Conservation (phyloP, 2,113 vertebrate species). For the Dromiciops gliroides region DNA sequence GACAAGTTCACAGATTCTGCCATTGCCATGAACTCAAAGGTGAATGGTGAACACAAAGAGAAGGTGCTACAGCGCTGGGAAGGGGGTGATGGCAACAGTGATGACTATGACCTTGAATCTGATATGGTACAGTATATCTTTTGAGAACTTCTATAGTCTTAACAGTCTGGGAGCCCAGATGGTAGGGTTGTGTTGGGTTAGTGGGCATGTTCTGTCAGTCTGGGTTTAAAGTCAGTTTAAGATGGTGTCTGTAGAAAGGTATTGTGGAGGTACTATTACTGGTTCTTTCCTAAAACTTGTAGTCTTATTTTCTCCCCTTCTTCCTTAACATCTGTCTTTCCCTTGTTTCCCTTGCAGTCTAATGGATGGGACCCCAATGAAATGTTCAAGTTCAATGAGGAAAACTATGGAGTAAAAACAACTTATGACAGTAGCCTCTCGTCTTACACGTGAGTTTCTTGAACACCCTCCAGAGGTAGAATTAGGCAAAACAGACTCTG, state of each 20-base stretch:
- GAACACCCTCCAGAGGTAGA: not conserved
- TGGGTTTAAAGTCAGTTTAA: not conserved
- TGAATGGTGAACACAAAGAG: conserved; percentile 94
- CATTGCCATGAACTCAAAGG: conserved; percentile 88
- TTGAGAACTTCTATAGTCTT: not conserved
- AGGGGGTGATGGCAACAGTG: conserved; percentile 92
- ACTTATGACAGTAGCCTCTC: conserved; percentile 95
- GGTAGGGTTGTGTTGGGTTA: not conserved
- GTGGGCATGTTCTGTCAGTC: not conserved
- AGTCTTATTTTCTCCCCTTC: not conserved
- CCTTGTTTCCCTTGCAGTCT: conserved; percentile 80
- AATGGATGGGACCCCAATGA: conserved; percentile 96
- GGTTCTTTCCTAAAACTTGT: not conserved
- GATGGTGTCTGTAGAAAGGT: not conserved
- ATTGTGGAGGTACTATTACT: not conserved
- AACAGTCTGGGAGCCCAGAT: not conserved
- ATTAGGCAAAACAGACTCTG: not conserved
- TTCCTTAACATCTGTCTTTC: not conserved
- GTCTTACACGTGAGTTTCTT: conserved; percentile 91
- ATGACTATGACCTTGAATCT: conserved; percentile 92
- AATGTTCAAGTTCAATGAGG: conserved; percentile 95
- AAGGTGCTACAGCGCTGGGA: conserved; percentile 94
- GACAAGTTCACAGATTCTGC: conserved; percentile 94
- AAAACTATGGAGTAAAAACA: conserved; percentile 93
- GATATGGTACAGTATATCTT: conserved; percentile 84